Evolutionary conservation across 53 echinoderm and acorn worm species (phyloP), one percentile per base, ranked within the genome.

Genomic region (Actinopyga echinites): DNA sequence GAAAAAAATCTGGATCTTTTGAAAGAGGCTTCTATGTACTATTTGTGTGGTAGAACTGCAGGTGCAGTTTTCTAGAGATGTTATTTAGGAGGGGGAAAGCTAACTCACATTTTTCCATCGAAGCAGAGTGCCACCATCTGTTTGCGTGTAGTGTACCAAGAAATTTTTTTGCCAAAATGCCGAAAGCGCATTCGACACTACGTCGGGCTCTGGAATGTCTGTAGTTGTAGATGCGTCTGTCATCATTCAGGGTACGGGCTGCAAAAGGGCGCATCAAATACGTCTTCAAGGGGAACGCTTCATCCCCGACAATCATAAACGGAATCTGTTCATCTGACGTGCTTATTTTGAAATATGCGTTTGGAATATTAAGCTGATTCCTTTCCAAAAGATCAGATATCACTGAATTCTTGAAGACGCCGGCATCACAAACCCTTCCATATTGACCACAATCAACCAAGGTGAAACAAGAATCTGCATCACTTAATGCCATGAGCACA

Each of bases 381-480:
- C 52, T 25, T 85, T 62, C 24, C 52, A 85, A 62, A 62, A 85
- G 75, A 42, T 85, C 64, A 75, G 62, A 75, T 43, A 75, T 74
- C 40, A 57, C 57, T 75, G 85, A 85, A 61, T 75, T 38, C 42
- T 85, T 60, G 63, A 61, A 85, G 85, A 85, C 75, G 19, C 85
- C 61, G 30, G 77, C 85, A 85, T 85, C 85, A 62, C 85, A 40
- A 35, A 85, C 42, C 37, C 71, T 42, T 71, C 84, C 84, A 35
- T 84, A 84, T 69, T 71, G 71, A 56, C 84, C 84, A 84, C 69
- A 84, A 56, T 84, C 69, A 28, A 69, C 66, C 49, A 65, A 49
- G 68, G 23, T 83, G 55, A 17, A 84, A 69, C 69, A 84, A 84
- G 84, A 84, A 71, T 84, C 84, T 71, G 84, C 84, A 84, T 84